Base-by-base conservation (phyloP, 2,797 vertebrate genomes). In the Ptychadena robeensis region DNA sequence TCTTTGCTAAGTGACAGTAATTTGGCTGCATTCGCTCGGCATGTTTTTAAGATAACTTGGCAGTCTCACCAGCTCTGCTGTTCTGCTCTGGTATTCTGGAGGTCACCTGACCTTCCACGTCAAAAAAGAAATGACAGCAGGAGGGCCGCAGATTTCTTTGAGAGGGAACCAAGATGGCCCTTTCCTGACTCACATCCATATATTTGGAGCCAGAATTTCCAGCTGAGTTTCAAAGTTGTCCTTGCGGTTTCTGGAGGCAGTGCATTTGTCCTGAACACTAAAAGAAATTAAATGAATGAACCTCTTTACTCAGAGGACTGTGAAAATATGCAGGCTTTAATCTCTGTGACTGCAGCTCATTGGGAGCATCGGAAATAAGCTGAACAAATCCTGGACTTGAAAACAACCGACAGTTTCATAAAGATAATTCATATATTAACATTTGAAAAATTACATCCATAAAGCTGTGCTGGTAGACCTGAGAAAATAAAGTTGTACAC, bases 41-140 rank as follows among this genome's bases (percentile, higher is more conserved):
- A 74, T 75, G 73, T 82, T 88, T 82, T 74, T 40, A 84, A 87
- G 88, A 87, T n/a, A 38, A 81, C 86, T 8, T 80, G 81, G 76
- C 87, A 83, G 88, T 86, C 31, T 72, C 86, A 79, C 72, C 72
- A 85, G 65, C 32, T 34, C 59, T 57, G 53, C 66, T 81, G 63
- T 44, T 73, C 72, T 72, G 65, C 72, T 70, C 64, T 32, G 32
- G 32, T 75, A 79, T 80, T 79, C 10, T 74, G 71, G 64, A 80
- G 66, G 63, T 69, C 83, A 85, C 72, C 72, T 85, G 82, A 75
- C 71, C 77, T 61, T 59, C 61, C 48, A 68, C 69, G 76, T 84
- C 63, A 79, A 84, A 71, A 71, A 35, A 73, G 34, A 78, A 22
- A 79, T 73, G 75, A 73, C 76, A 83, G 75, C 68, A 71, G 73